Evolutionary conservation across 1,140 invertebrate species (phyloP), one percentile per base, ranked within the genome.

Genomic region (Drosophila nebulosa): DNA sequence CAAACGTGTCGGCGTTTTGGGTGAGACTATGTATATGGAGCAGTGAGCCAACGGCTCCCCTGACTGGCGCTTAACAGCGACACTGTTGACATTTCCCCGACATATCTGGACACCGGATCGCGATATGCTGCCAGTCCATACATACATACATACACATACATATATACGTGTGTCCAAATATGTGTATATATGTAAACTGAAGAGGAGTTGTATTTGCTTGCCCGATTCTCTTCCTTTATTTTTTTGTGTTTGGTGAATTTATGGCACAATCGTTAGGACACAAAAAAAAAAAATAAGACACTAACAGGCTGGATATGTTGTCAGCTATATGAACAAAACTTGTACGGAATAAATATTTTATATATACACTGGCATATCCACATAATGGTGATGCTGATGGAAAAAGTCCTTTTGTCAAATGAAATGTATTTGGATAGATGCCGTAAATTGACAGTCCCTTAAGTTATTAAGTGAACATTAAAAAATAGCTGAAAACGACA

Each of bases 51-150:
- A 35, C 35, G 18, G 24, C 24, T 55, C 53, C 60, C 55, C 26
- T 24, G 61, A 59, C 39, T 32, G 74, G 64, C 73, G 69, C 72
- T 66, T 69, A 55, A 71, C 50, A 63, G 69, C 79, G 78, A 77
- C 78, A 80, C 81, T 80, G 78, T 77, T 80, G 78, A 80, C 70
- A 69, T 73, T 73, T 63, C 24, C 66, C 56, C 58, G 60, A 52
- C 58, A 76, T 81, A 80, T 80, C 78, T 80, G 78, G 78, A 80
- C 78, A 78, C 64, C 77, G 64, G 42, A 81, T 81, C 73, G 64
- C 36, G 58, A 74, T 64, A 57, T 75, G 77, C 59, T 64, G 52
- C 50, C 78, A 53, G 56, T 67, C 32, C 6, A 56, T 76, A 62
- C 61, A 35, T 16, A 26, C 35, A 39, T 35, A 12, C 3, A 46